These are phyloP conservation scores for Gerris lacustris DNA, from an alignment of 2,888 invertebrate species.

Conservation along the genomic window DNA sequence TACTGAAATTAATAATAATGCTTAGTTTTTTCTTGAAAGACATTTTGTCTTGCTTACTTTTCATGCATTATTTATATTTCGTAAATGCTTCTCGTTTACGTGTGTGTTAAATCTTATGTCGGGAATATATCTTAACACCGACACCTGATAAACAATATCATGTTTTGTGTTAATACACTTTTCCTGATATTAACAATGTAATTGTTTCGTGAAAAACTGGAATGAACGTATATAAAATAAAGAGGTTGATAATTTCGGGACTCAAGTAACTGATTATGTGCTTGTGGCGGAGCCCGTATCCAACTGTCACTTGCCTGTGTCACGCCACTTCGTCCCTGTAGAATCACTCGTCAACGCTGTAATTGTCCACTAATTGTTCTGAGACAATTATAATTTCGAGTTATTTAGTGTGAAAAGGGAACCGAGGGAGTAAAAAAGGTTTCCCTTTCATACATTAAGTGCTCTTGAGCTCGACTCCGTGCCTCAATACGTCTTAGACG, in stretches of 20 bases:
- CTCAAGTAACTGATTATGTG: neutral
- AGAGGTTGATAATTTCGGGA: neutral
- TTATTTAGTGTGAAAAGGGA: neutral
- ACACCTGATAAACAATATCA: too few relatives aligned
- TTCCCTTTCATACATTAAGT: neutral
- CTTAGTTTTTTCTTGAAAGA: too few relatives aligned
- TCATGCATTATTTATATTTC: too few relatives aligned
- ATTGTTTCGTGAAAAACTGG: too few relatives aligned
- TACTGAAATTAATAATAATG: too few relatives aligned
- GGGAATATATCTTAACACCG: too few relatives aligned
- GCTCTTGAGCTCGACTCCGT: neutral
- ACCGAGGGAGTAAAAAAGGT: neutral
- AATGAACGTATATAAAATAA: too few relatives aligned
- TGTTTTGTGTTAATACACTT: too few relatives aligned
- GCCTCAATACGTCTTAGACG: neutral
- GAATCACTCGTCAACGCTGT: neutral
- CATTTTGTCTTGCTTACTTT: too few relatives aligned
- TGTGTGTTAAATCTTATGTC: too few relatives aligned
- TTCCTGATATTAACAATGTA: too few relatives aligned
- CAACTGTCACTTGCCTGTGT: neutral
- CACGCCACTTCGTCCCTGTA: neutral
- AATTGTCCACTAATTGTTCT: neutral
- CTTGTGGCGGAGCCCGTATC: neutral
- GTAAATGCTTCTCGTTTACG: too few relatives aligned
- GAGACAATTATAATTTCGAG: slow-evolving; percentile 3